Evolutionary conservation across 1,140 invertebrate species (phyloP), one percentile per base, ranked within the genome.

Genomic region (Hesperophylax magnus): DNA sequence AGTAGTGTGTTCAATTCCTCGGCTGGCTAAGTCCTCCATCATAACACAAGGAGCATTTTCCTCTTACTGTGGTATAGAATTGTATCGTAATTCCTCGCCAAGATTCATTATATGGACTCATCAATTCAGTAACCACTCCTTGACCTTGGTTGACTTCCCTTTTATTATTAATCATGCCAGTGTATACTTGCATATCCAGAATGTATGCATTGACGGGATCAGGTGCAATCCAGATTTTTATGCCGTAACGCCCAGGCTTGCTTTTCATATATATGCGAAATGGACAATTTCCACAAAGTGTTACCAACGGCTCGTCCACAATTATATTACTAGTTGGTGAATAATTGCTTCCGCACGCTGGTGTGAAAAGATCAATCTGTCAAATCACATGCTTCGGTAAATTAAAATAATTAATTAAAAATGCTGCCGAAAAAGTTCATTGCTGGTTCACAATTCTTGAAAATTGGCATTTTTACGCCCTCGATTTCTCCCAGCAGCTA

Each of bases 171-270:
- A n/a, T 78, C 22, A n/a, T 80, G 72, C 85, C 53, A 0, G 54
- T 58, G 20, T 74, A 76, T 18, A 31, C 14, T 20, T 76, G 72
- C 6, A 31, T 58, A 60, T 58, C 58, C 9, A 58, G 11, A 17
- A 76, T 76, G 5, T 76, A 58, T 2, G 54, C 14, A 69, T 53
- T 79, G 27, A 71, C 58, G 22, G 79, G 83, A 85, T 87, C 86
- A 47, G 84, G 82, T 34, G 85, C 82, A 47, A 87, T 72, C 85
- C 86, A 87, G 84, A 87, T 86, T 82, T 87, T 86, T 58, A 86
- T 84, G 2, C 85, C 85, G 63, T 86, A 87, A 79, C 86, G 86
- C 74, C 86, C 82, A 8, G 84, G 86, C 82, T 86, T 87, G 24
- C 81, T 82, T 74, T 81, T 82, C 82, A 87, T 87, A 63, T 84